Conservation (phyloP, 2,113 vertebrate genomes). For the Lagopus leucura region DNA sequence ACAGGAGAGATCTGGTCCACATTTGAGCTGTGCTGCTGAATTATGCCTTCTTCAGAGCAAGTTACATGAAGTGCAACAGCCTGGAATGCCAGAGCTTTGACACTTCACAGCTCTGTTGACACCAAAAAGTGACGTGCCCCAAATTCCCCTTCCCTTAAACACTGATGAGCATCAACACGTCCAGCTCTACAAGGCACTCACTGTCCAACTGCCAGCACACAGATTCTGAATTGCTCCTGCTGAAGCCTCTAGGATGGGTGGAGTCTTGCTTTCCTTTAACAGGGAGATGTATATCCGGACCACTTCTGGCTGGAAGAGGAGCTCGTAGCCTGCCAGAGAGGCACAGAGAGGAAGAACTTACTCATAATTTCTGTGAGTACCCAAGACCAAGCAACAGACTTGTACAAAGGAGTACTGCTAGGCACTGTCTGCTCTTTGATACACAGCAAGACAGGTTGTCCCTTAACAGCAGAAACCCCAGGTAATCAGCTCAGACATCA, state of each 20-base stretch:
- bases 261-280: slow-evolving; percentile 90
- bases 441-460: background rate
- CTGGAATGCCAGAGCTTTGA: fast-evolving
- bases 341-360: background rate
- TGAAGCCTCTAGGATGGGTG: slow-evolving; percentile 91
- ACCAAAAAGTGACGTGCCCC: fast-evolving
- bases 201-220: slow-evolving; percentile 93
- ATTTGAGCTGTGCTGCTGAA: background rate
- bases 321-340: slow-evolving; percentile 86
- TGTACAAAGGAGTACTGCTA: background rate
- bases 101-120: background rate
- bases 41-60: fast-evolving
- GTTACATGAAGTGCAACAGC: fast-evolving
- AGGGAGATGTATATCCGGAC: slow-evolving; percentile 94
- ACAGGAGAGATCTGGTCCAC: no score
- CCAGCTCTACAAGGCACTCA: slow-evolving; percentile 33
- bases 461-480: background rate
- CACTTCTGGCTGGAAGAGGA: slow-evolving; percentile 94
- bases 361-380: background rate
- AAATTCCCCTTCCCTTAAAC: background rate
- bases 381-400: background rate
- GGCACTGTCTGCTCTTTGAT: background rate
- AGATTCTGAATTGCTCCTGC: slow-evolving; percentile 96
- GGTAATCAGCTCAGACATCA: background rate
- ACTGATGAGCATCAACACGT: fast-evolving